phyloP scores from a whole-genome alignment of 2,888 invertebrate genomes.

The Pachymerium ferrugineum region DNA sequence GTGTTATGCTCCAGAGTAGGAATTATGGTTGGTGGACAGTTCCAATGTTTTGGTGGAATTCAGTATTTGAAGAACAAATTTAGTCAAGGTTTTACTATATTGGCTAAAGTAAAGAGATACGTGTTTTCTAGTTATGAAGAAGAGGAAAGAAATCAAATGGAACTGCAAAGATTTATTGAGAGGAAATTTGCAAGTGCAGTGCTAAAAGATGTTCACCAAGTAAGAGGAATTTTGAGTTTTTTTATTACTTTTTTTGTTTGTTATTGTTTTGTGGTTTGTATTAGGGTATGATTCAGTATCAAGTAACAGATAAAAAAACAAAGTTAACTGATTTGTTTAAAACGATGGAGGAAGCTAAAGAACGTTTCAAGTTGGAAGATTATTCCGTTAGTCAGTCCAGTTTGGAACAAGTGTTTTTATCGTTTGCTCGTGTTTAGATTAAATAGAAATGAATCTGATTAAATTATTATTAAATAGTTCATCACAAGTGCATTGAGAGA shows the following conservation, averaged over 20 bases:
- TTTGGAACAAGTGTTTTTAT: conserved; percentile 45
- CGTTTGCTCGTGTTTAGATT: conserved; percentile 49
- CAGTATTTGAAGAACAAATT: conserved; percentile 66
- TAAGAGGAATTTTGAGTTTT: conserved; percentile 44
- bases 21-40: conserved; percentile 32
- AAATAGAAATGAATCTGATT: too few species aligned
- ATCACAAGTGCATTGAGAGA: too few species aligned
- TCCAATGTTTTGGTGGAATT: conserved; percentile 57
- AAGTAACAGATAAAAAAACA: conserved; percentile 35
- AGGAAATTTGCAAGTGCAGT: conserved; percentile 55
- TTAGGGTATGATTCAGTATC: conserved; percentile 44
- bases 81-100: conserved; percentile 59
- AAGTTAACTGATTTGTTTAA: conserved; percentile 36
- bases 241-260: background rate
- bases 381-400: conserved; percentile 37
- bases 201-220: conserved; percentile 65
- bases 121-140: conserved; percentile 31
- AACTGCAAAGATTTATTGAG: conserved; percentile 52
- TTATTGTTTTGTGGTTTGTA: too few species aligned
- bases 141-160: background rate
- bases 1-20: conserved; percentile 30
- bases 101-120: conserved; percentile 50
- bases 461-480: too few species aligned
- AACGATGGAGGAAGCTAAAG: conserved; percentile 35
- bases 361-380: conserved; percentile 36